phyloP scores from a whole-genome alignment of 2,888 invertebrate genomes.

The Stenodema calcarata region DNA sequence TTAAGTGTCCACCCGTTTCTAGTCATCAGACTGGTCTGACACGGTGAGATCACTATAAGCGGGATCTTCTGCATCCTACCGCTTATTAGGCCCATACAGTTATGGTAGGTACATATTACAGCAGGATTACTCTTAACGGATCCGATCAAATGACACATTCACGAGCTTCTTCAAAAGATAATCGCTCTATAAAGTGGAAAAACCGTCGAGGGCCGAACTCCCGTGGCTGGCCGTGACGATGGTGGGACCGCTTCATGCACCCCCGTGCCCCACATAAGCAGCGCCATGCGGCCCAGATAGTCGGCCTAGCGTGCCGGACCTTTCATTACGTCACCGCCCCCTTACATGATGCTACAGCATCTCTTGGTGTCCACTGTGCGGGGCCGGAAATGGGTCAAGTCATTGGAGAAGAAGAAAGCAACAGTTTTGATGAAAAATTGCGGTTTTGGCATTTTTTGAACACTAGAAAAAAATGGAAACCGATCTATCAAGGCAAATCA shows the following conservation, averaged over 20 bases:
- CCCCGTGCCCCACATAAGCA: constrained; percentile 14
- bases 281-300: background rate
- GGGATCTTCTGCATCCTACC: too few relatives aligned
- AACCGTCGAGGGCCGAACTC: background rate
- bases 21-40: too few relatives aligned
- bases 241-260: background rate
- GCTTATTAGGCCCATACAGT: too few relatives aligned
- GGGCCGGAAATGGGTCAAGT: constrained; percentile 5
- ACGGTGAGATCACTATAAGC: too few relatives aligned
- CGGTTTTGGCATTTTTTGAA: background rate
- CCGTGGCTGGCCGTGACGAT: constrained; percentile 7
- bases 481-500: too few relatives aligned
- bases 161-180: too few relatives aligned
- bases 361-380: background rate
- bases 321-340: background rate
- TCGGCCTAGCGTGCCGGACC: background rate
- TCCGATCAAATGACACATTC: too few relatives aligned
- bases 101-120: too few relatives aligned
- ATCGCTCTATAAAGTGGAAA: too few relatives aligned
- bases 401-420: background rate
- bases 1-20: too few relatives aligned
- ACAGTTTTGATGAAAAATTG: background rate
- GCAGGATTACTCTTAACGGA: too few relatives aligned
- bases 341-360: constrained; percentile 27
- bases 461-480: too few relatives aligned